Evolutionary conservation across 1,140 invertebrate genomes (phyloP), one percentile per base, ranked within the genome.

Genomic region (Hydropsyche tenuis): DNA sequence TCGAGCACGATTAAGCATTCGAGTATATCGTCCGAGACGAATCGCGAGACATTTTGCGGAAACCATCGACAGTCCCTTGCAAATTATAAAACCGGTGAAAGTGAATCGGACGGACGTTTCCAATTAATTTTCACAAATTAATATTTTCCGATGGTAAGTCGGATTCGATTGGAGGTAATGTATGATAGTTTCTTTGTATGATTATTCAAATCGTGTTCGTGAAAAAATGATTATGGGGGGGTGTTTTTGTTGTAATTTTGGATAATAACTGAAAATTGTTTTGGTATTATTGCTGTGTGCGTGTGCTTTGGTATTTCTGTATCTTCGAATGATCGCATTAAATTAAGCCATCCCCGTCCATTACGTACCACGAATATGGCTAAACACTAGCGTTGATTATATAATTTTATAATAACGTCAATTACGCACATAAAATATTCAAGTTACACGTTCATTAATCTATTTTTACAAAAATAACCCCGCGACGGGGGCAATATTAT

Each of bases 391-490:
- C 56, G 56, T 60, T 60, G 56, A 60, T 60, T 60, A 60, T 60
- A 23, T 60, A 60, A 60, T 60, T 60, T 60, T 60, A 25, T 60
- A 60, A 60, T 60, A 25, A 60, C 56, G 56, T 60, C 56, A 60
- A 60, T 60, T 60, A 60, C 56, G 56, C 23, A 25, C 56, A 60
- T 60, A 60, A 60, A 60, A 60, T 60, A 60, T 60, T 60, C 56
- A 60, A 2, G 56, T 60, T 60, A 60, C 56, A 23, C 56, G 56
- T 60, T 60, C 56, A 60, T 60, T 23, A 60, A 60, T 60, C 56
- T 60, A 60, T 60, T 60, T 60, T 60, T 14, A 23, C 11, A 60
- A 60, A 60, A 60, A 60, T 23, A 60, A 14, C 56, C 56, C 56
- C 48, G 25, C 56, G 56, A 27, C 23, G 20, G 56, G n/a, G 22